Evolutionary conservation across 2,888 invertebrate genomes (phyloP).

Genomic region (Euzetes globulus): DNA sequence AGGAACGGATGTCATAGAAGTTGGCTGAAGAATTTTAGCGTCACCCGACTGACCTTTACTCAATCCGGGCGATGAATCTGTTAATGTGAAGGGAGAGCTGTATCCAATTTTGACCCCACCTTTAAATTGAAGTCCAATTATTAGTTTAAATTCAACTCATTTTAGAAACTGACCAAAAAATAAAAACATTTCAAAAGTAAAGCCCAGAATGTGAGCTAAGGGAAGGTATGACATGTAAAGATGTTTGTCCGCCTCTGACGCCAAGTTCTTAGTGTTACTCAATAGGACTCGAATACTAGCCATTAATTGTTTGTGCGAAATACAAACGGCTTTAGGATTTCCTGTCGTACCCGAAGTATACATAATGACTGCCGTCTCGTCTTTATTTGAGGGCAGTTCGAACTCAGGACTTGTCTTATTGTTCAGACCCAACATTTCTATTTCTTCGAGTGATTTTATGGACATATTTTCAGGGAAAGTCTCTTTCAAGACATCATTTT

Average conservation of each 20-base stretch:
- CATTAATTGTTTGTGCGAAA: conserved; percentile 41
- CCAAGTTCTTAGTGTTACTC: conserved; percentile 19
- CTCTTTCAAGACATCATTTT: conserved; percentile 6
- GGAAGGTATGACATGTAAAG: conserved; percentile 91
- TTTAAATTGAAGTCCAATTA: conserved; percentile 45
- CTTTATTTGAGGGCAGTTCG: conserved; percentile 54
- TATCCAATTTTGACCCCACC: conserved; percentile 89
- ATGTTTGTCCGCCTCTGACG: conserved; percentile 47
- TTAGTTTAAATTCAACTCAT: background rate
- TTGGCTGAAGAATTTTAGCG: conserved; percentile 78
- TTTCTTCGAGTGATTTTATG: conserved; percentile 19
- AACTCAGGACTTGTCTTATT: background rate
- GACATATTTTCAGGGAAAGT: conserved; percentile 21
- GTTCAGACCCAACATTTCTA: conserved; percentile 18
- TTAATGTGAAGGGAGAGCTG: conserved; percentile 77
- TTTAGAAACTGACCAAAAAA: conserved; percentile 27
- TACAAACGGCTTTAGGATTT: conserved; percentile 46
- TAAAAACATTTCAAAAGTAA: conserved; percentile 65
- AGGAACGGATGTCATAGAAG: conserved; percentile 91
- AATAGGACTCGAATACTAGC: background rate
- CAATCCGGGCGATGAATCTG: conserved; percentile 54
- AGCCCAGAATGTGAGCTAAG: conserved; percentile 90
- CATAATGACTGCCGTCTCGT: conserved; percentile 93
- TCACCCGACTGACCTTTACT: conserved; percentile 90
- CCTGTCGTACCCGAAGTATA: conserved; percentile 75